Evolutionary conservation across 2,113 vertebrate genomes (phyloP), one percentile per base, ranked within the genome.

Genomic region (Lampris incognitus): DNA sequence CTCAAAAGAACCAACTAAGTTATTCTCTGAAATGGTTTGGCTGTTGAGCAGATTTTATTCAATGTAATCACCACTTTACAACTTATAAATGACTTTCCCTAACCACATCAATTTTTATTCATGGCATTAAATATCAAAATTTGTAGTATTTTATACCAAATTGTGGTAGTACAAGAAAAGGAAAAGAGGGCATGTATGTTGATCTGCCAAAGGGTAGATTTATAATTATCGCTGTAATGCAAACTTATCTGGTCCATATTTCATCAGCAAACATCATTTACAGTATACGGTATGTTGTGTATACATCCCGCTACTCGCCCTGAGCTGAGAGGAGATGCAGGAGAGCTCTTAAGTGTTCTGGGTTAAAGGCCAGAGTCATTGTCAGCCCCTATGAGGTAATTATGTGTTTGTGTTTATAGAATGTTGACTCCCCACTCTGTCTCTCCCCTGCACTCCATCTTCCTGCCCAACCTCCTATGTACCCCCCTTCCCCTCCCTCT

Each of bases 321-420:
- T 65, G 49, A 69, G 79, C 71, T 71, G 56, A 85, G 85, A 85
- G 84, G 66, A 82, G 72, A 80, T 70, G 84, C 69, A 62, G 65
- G 75, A 73, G 85, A 85, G 86, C 76, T 86, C 39, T 24, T 75
- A 57, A 86, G 75, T 89, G 79, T 78, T 73, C 49, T 38, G 76
- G 90, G 92, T 92, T 85, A 89, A 90, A 91, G 92, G 93, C 75
- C 91, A 89, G 69, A 91, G 83, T 92, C 89, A 92, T 92, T 89
- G 89, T 90, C 87, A 87, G 83, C 79, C 85, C 81, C 85, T 75
- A 77, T 89, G 90, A 95, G 90, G 93, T 94, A 93, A 94, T 94
- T 94, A 93, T 91, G 88, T 94, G 89, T 94, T 94, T 93, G 88
- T 93, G 93, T 94, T 94, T 93, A 93, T 89, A 91, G 86, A 63